Conservation (phyloP, 2,113 vertebrate genomes). For the Tupaia tana region DNA sequence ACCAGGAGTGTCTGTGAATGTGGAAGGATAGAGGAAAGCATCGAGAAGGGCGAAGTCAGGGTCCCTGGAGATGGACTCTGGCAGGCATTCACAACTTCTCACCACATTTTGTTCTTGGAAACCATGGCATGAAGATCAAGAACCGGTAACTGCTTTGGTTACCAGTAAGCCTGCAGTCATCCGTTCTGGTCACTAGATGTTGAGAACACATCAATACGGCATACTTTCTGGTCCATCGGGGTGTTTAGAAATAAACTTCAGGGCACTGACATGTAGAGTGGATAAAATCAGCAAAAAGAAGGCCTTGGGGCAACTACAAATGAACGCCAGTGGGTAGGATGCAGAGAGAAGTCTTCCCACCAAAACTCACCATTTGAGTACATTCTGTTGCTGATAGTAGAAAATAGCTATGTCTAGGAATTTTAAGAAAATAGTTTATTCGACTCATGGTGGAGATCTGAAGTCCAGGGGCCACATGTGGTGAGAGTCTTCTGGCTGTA, state of each 20-base stretch:
- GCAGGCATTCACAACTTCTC: neutral
- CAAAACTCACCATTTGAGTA: neutral
- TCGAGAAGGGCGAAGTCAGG: neutral
- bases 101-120: accelerated
- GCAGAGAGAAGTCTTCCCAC: neutral
- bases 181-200: constrained; percentile 55
- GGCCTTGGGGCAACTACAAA: neutral
- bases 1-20: neutral
- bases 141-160: neutral
- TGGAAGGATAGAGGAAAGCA: neutral
- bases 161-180: neutral
- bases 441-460: too few relatives aligned
- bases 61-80: neutral
- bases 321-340: neutral
- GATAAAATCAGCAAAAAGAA: neutral
- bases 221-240: neutral
- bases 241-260: neutral
- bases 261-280: neutral
- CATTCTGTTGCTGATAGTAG: too few relatives aligned
- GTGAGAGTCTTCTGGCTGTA: too few relatives aligned
- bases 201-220: accelerated
- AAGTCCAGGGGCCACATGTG: too few relatives aligned
- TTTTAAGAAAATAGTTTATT: too few relatives aligned
- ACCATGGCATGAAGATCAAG: neutral
- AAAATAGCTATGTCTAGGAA: too few relatives aligned